Evolutionary conservation across 2,888 invertebrate species (phyloP), one percentile per base, ranked within the genome.

Genomic region (Epirrita christyi): DNA sequence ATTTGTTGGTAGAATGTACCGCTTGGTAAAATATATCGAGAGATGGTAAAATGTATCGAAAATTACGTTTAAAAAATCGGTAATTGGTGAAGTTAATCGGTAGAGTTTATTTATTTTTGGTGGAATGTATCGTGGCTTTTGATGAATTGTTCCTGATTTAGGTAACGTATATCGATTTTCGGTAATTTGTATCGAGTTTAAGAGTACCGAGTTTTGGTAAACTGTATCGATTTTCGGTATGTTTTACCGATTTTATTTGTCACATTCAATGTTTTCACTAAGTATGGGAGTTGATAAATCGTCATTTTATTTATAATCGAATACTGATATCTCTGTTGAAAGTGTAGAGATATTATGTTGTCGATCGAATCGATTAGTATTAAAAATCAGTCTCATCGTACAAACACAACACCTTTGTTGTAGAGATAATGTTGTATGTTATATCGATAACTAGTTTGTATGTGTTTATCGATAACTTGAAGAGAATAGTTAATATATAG

Each of bases 341-440:
- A 36, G n/a, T 41, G 11, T 38, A 43, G 47, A 58, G 57, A 57
- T 57, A 52, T 10, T 29, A n/a, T 9, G 56, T 60, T 59, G 60
- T 49, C 49, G 27, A 54, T 57, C 57, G 56, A 38, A 32, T 32
- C 32, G 32, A 32, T 32, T 32, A 32, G 21, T 21, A 52, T 13
- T 41, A 43, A 14, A 11, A 50, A 59, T 48, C 59, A 55, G 55
- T 59, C 59, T 50, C 41, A 49, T 50, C 49, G 53, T 53, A 58
- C 50, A 50, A 54, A 42, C 15, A 43, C 13, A 38, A 36, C 36
- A 48, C 9, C 34, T 51, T 5, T 15, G 37, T 48, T 48, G 15
- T 57, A 54, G 53, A 59, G 58, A 59, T 59, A 42, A 45, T 55
- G 55, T 55, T 48, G 48, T 43, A 48, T 50, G 28, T 49, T 27